Conservation (phyloP, 2,888 invertebrate genomes). For the Diplazon laetatorius region DNA sequence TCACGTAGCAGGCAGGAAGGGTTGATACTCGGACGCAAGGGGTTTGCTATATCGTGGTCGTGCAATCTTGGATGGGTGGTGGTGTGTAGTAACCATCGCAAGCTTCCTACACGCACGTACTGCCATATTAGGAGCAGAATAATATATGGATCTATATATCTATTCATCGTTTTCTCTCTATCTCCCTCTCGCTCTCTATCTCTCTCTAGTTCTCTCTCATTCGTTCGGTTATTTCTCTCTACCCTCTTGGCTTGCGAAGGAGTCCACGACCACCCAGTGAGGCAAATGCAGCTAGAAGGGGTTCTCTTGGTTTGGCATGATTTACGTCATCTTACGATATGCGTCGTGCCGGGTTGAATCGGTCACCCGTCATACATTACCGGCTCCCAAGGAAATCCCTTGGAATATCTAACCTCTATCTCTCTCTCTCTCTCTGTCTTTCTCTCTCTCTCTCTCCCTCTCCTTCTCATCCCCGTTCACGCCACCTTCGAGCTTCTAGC, state of each 20-base stretch:
- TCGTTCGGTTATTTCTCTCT: constrained; percentile 29
- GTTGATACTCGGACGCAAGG: constrained; percentile 62
- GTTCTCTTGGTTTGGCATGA: constrained; percentile 76
- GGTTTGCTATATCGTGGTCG: constrained; percentile 69
- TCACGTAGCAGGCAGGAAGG: constrained; percentile 70
- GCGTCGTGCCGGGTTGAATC: constrained; percentile 76
- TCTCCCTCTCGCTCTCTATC: constrained; percentile 23
- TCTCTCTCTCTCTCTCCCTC: neutral
- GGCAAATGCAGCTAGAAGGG: constrained; percentile 67
- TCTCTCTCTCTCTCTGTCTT: constrained; percentile 1
- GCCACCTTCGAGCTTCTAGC: constrained; percentile 16
- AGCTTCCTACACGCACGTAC: constrained; percentile 80
- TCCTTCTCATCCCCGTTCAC: constrained; percentile 3
- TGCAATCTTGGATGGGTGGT: constrained; percentile 57
- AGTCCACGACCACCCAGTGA: constrained; percentile 45
- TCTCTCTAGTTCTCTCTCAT: neutral
- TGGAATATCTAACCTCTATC: constrained; percentile 39
- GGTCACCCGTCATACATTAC: constrained; percentile 70
- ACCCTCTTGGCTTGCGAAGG: constrained; percentile 10
- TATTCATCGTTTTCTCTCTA: constrained; percentile 50
- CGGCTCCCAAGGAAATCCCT: constrained; percentile 52
- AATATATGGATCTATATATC: constrained; percentile 75
- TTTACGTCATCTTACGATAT: constrained; percentile 80
- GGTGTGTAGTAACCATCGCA: constrained; percentile 70
- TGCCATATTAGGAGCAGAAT: constrained; percentile 78